These are phyloP conservation scores for Liasis olivaceus DNA, from an alignment of 2,797 vertebrate species.

Conservation along the genomic window DNA sequence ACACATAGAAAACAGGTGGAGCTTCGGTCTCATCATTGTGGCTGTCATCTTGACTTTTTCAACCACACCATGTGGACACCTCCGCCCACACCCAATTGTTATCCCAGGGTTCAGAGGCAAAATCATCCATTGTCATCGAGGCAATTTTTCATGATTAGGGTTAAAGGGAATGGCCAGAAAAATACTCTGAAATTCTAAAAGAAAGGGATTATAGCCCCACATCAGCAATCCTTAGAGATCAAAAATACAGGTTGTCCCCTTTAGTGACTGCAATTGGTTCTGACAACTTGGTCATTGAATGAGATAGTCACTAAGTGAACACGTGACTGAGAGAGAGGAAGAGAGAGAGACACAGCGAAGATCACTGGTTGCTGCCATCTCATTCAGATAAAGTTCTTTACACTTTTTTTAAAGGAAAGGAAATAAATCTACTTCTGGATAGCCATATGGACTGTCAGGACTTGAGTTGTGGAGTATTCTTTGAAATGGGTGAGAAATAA, in stretches of 20 bases:
- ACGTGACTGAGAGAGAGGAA: background rate
- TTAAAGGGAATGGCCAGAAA: background rate
- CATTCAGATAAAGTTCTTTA: background rate
- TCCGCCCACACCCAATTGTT: background rate
- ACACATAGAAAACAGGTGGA: background rate
- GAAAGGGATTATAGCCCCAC: background rate
- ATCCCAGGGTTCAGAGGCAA: background rate
- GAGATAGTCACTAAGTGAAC: background rate
- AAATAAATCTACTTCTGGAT: constrained; percentile 47
- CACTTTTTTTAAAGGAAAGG: constrained; percentile 67
- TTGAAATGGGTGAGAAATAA: constrained; percentile 63
- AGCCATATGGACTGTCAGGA: constrained; percentile 59
- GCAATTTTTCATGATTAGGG: background rate
- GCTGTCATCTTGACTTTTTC: background rate
- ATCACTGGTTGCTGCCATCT: background rate
- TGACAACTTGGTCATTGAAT: background rate
- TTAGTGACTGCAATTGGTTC: background rate
- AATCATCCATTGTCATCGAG: background rate
- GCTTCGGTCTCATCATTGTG: background rate
- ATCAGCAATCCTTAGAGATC: background rate
- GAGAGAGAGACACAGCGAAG: background rate
- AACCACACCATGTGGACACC: background rate
- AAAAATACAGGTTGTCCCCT: background rate
- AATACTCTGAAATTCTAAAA: background rate
- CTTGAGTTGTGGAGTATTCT: constrained; percentile 50